A percentile compares a stretch with the other conserved stretches of the same genome.
Evolutionary conservation across 2,888 invertebrate genomes (phyloP).

Genomic region (Dolichopus griseipennis): DNA sequence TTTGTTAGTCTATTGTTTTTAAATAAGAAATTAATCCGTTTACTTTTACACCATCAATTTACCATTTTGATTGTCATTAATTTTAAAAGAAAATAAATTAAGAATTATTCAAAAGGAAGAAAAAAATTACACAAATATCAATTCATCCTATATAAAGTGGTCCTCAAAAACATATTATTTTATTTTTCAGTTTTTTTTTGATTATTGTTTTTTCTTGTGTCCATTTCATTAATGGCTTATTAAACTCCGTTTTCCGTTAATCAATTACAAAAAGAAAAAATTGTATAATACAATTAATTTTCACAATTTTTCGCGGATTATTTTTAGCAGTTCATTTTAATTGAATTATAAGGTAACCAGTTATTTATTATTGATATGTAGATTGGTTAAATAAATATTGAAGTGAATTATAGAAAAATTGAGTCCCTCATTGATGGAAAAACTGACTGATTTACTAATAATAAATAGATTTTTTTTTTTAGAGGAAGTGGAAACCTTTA

Average conservation of each 20-base stretch:
- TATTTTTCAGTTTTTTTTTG: neutral
- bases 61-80: neutral
- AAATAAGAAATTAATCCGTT: too few species aligned
- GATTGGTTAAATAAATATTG: too few species aligned
- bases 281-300: neutral
- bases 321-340: neutral
- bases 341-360: neutral
- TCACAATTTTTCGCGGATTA: neutral
- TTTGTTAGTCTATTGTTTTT: too few species aligned
- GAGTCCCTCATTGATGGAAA: too few species aligned
- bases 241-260: neutral
- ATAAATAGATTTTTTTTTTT: too few species aligned
- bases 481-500: too few species aligned
- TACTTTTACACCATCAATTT: neutral
- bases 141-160: neutral
- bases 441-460: too few species aligned
- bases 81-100: neutral
- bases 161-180: neutral
- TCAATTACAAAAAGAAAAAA: neutral
- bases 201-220: neutral
- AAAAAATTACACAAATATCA: neutral
- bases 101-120: neutral
- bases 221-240: neutral
- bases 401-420: too few species aligned
- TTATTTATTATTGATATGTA: too few species aligned